Evolutionary conservation across 2,888 invertebrate genomes (phyloP), one percentile per base, ranked within the genome.

Genomic region (Melanostoma mellinum): DNA sequence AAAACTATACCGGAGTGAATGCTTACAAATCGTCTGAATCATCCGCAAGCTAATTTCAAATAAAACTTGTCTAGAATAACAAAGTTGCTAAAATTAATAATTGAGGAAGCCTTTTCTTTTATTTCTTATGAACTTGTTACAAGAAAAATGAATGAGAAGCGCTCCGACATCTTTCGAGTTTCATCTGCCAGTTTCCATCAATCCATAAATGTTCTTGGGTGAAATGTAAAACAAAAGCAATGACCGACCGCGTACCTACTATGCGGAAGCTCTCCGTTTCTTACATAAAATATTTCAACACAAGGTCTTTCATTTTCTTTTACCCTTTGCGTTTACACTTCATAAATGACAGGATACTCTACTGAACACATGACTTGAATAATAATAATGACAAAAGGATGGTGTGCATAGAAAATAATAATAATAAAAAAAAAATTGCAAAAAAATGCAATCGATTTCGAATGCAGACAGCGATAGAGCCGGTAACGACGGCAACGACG

Each of bases 1-100:
- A 96, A 87, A 95, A 96, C 89, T 96, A 96, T 90, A 88, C 89
- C 9, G 90, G 89, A 3, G 42, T 86, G 2, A 88, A 90, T 82
- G 88, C 87, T 3, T 91, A 86, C 44, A 91, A 89, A 77, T 89
- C 90, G 3, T 91, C 90, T 0, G 93, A 94, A 61, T 4, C 74
- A 10, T 63, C 63, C 9, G 63, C 48, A 9, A 63, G 32, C 5
- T 46, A 9, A 8, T n/a, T 9, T 3, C 6, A 5, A 42, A 6
- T 6, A 42, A 42, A 42, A 42, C 5, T 20, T 20, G 1, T 20
- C 20, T 20, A 42, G 9, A 42, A 61, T 4, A 36, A 38, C 9
- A 30, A 38, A n/a, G 8, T 9, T 38, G 3, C 30, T 33, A 30
- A 32, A 75, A 44, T 42, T 42, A 38, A 6, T 55, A 3, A 52